phyloP scores from a whole-genome alignment of 2,113 vertebrate genomes.

The Melanotaenia duboulayi region DNA sequence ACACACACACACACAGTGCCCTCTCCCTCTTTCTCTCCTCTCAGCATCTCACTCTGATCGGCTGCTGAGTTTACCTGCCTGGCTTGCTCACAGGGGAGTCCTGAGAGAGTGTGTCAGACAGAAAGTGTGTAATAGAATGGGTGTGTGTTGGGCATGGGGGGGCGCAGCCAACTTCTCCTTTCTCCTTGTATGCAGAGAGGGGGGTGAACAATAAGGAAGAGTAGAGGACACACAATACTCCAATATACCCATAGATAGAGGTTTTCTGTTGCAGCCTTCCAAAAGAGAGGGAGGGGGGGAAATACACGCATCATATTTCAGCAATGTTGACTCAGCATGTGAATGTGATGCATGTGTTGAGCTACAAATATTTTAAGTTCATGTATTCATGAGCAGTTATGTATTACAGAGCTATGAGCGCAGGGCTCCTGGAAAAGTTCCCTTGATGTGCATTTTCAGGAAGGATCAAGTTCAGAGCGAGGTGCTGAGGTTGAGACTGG shows the following conservation, averaged over 20 bases:
- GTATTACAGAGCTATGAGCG: conserved; percentile 2
- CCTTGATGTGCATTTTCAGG: neutral
- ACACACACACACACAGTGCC: conserved; percentile 30
- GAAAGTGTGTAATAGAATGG: conserved; percentile 65
- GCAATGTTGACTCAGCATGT: conserved; percentile 87
- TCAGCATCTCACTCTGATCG: conserved; percentile 54
- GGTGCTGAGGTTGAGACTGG: too few relatives aligned
- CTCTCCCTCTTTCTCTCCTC: conserved; percentile 34
- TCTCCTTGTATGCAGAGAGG: conserved; percentile 62
- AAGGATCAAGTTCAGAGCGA: neutral
- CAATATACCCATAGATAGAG: conserved; percentile 73
- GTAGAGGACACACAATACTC: conserved; percentile 74
- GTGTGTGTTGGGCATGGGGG: neutral
- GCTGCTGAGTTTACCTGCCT: conserved; percentile 72
- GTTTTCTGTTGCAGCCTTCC: conserved; percentile 90
- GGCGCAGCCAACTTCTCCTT: conserved; percentile 36
- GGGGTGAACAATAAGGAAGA: conserved; percentile 65
- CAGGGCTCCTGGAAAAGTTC: neutral
- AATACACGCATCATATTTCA: conserved; percentile 90
- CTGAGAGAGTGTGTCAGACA: conserved; percentile 68
- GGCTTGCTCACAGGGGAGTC: conserved; percentile 60
- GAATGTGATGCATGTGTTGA: conserved; percentile 63
- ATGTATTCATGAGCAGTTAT: conserved; percentile 19
- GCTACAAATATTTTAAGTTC: conserved; percentile 52
- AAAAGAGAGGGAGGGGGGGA: conserved; percentile 69